Base-by-base conservation (phyloP, 2,797 vertebrate genomes). In the Coregonus suidteri region DNA sequence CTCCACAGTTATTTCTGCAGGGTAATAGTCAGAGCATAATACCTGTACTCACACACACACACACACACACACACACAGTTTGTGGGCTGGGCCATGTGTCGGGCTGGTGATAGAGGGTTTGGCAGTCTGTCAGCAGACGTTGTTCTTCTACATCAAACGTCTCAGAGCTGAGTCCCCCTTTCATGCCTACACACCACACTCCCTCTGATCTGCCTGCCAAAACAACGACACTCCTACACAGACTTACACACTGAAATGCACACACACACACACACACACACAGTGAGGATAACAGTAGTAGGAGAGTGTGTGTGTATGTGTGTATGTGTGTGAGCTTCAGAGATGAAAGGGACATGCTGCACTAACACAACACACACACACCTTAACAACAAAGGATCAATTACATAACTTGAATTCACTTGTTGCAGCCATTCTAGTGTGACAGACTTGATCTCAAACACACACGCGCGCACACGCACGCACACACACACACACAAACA, bases 81-180 rank as follows among this genome's bases (percentile, higher is more conserved):
- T 87, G 87, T 79, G 81, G 88, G 91, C 18, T 18, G 54, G 92
- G 90, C 92, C 93, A 93, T 94, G 93, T 94, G 93, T 91, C 92
- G 89, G 86, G 86, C 90, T 90, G 92, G 91, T 92, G 93, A 95
- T 94, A 94, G 93, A 94, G 87, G 83, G 87, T 93, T 59, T 94
- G 93, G 93, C 93, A 94, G 92, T 90, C 91, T 86, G 89, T 93
- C 92, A 92, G 90, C 91, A 93, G 90, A 93, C 90, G 86, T 90
- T 92, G 92, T 93, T 93, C 90, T 90, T 89, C 89, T 86, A 94
- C 94, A 94, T 94, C 92, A 95, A 94, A 94, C 90, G 86, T 93
- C 90, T 93, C 90, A 71, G 86, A 88, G 86, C 25, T 25, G 25
- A 25, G 25, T 91, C 88, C 92, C 88, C 89, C 90, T 94, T 93